These are phyloP conservation scores for Herpetotheres cachinnans DNA, from an alignment of 2,113 vertebrate genomes.

Conservation along the genomic window DNA sequence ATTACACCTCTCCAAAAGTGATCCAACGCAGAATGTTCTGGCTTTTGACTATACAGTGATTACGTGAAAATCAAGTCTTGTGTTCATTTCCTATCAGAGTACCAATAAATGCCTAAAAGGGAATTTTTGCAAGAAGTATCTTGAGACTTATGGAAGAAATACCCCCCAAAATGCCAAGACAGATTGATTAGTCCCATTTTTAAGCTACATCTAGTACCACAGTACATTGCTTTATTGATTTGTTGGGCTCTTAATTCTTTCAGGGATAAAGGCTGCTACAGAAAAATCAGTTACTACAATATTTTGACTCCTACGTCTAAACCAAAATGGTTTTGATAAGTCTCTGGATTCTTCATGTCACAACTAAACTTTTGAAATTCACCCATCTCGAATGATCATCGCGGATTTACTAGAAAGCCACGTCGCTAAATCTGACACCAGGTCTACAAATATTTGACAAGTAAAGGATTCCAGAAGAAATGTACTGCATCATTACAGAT, in stretches of 20 bases:
- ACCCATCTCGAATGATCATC: neutral
- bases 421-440: neutral
- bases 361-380: neutral
- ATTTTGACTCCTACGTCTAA: neutral
- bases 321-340: neutral
- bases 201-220: neutral
- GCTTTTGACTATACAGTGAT: neutral
- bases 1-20: neutral
- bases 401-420: neutral
- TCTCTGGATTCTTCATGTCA: neutral
- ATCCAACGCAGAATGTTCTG: neutral
- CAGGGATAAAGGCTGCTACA: neutral
- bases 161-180: neutral
- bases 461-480: neutral
- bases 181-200: neutral
- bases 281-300: neutral
- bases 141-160: neutral
- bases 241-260: neutral
- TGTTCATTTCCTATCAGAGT: neutral
- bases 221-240: neutral
- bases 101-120: neutral
- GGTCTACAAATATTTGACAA: neutral
- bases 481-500: neutral
- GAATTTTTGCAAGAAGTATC: neutral
- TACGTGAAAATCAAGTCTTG: neutral